These are phyloP conservation scores for Hoplodrina ambigua DNA, from an alignment of 2,888 invertebrate species.

Conservation along the genomic window DNA sequence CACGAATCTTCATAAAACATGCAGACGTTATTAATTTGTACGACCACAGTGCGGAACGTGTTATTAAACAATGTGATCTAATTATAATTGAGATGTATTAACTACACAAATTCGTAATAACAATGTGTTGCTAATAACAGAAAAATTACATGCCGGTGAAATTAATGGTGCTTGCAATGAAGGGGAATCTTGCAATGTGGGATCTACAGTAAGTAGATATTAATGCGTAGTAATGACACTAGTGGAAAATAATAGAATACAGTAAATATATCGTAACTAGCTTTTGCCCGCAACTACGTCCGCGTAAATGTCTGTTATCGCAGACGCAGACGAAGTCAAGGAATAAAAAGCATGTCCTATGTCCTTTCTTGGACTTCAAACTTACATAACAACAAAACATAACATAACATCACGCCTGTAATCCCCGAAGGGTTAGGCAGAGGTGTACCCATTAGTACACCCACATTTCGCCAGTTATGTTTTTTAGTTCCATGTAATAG, in stretches of 20 bases:
- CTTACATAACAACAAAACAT: too few species aligned
- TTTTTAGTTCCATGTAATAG: too few species aligned
- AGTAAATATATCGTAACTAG: constrained; percentile 21
- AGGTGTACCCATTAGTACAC: too few species aligned
- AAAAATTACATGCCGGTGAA: constrained; percentile 63
- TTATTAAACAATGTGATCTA: constrained; percentile 60
- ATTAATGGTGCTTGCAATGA: constrained; percentile 66
- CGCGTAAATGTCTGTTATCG: too few species aligned
- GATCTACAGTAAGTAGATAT: constrained; percentile 23
- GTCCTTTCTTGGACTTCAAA: too few species aligned
- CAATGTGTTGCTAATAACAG: constrained; percentile 59
- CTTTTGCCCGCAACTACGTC: too few species aligned
- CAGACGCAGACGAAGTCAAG: too few species aligned
- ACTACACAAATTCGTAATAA: constrained; percentile 60
- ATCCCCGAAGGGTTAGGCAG: too few species aligned
- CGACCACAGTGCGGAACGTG: constrained; percentile 58
- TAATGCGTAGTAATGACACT: constrained; percentile 42
- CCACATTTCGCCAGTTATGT: too few species aligned
- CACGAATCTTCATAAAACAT: constrained; percentile 49
- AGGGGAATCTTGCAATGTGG: constrained; percentile 43
- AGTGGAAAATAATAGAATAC: constrained; percentile 21
- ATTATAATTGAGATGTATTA: constrained; percentile 59
- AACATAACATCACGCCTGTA: too few species aligned
- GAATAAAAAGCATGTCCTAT: too few species aligned
- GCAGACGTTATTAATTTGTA: constrained; percentile 49